These are phyloP conservation scores for Sepioteuthis lessoniana DNA, from an alignment of 2,888 invertebrate species.

Conservation along the genomic window DNA sequence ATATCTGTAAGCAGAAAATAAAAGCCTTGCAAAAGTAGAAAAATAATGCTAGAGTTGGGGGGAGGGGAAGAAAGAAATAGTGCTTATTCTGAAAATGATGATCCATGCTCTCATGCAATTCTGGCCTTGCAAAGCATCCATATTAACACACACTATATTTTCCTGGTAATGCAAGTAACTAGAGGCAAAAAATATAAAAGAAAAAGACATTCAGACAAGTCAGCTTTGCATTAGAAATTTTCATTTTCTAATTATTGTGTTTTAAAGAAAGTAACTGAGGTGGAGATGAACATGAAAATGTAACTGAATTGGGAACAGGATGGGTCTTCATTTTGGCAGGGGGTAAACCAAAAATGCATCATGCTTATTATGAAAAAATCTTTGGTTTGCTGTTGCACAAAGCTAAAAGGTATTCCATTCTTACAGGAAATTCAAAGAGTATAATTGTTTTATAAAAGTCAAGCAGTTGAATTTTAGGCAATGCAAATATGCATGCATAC, in stretches of 20 bases:
- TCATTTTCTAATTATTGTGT: neutral
- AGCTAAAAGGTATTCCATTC: neutral
- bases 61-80: neutral
- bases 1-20: neutral
- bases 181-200: neutral
- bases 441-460: neutral
- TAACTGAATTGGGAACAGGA: neutral
- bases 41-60: neutral
- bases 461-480: neutral
- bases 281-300: neutral
- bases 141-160: neutral
- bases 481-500: neutral
- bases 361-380: neutral
- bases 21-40: neutral
- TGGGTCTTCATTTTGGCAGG: neutral
- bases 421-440: neutral
- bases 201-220: neutral
- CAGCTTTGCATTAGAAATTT: neutral
- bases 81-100: neutral
- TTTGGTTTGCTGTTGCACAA: neutral
- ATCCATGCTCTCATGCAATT: conserved; percentile 11
- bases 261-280: no score
- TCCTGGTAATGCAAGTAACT: neutral
- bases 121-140: neutral
- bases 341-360: neutral